Base-by-base conservation (phyloP, 2,113 vertebrate genomes). In the Anhinga rufa region DNA sequence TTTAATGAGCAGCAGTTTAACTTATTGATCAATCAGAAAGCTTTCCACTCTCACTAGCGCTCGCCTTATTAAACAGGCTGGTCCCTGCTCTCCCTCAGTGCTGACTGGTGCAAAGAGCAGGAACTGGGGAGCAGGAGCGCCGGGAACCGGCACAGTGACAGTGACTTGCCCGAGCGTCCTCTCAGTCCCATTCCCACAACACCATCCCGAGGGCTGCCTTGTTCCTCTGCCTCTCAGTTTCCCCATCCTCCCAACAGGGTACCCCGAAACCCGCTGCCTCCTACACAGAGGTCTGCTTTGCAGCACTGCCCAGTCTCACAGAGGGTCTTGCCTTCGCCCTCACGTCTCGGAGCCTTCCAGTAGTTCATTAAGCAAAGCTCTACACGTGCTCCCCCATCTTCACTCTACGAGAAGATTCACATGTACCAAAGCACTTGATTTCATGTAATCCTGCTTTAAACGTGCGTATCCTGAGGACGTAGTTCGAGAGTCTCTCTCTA, bases 21-120 rank as follows among this genome's bases (percentile, higher is more conserved):
- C 79, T 21, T 88, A 98, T 90, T 80, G 95, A 96, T 97, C 94
- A 86, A 51, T 87, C 84, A 72, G 92, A 83, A 92, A 94, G 90
- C 93, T 58, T 96, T 89, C 95, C 93, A 42, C 75, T 95, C 71
- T 91, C 38, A 7, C 87, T 90, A 87, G 70, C 75, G 31, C 88
- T 94, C 5, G 4, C 74, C 71, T 66, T 95, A 52, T 86, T 92
- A 86, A 97, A 78, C 49, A 82, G 54, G 46, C 51, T 11, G 16
- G 8, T 44, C 22, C 48, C 51, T 22, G 78, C 57, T 66, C 62
- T 51, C 15, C 74, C 62, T 88, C 65, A 4, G 46, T 69, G 31
- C 52, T 7, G 17, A 32, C 46, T 32, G 42, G 17, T 64, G 36
- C 75, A 66, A 65, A 54, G 51, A n/a, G 29, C 44, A 65, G 86